phyloP scores from a whole-genome alignment of 2,888 invertebrate genomes.

The Melanargia galathea region DNA sequence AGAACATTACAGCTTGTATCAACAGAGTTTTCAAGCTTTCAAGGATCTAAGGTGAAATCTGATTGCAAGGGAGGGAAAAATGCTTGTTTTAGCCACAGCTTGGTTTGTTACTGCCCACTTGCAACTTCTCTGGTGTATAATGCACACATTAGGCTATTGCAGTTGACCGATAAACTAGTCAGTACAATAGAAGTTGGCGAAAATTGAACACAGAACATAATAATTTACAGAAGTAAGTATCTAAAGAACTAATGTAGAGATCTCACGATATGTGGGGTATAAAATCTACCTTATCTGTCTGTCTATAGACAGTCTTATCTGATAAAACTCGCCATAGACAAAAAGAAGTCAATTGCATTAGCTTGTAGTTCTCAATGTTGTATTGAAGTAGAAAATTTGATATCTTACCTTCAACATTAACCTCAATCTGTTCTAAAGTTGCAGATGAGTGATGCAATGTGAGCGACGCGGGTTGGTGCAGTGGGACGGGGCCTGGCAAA shows the following conservation, averaged over 20 bases:
- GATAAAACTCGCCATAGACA: background rate
- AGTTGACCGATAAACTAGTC: background rate
- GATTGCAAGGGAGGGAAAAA: too few species aligned
- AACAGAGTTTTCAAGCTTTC: background rate
- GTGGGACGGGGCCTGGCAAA: conserved; percentile 87
- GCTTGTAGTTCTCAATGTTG: background rate
- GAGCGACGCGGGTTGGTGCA: conserved; percentile 87
- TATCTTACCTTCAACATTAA: conserved; percentile 95
- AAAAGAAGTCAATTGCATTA: background rate
- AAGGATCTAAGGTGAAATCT: background rate
- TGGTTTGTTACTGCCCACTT: background rate
- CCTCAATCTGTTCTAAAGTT: conserved; percentile 95
- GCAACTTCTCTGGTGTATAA: background rate
- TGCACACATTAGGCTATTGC: background rate
- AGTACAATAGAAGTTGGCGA: background rate
- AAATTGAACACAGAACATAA: too few species aligned
- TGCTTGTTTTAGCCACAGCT: too few species aligned
- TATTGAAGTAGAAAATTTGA: background rate
- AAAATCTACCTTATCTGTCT: too few species aligned
- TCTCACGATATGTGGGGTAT: too few species aligned
- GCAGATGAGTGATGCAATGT: conserved; percentile 92
- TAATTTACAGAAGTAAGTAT: too few species aligned
- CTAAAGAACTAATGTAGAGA: too few species aligned
- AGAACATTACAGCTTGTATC: background rate
- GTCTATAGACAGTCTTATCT: background rate